Evolutionary conservation across 2,113 vertebrate species (phyloP), one percentile per base, ranked within the genome.

Genomic region (Otocyon megalotis): DNA sequence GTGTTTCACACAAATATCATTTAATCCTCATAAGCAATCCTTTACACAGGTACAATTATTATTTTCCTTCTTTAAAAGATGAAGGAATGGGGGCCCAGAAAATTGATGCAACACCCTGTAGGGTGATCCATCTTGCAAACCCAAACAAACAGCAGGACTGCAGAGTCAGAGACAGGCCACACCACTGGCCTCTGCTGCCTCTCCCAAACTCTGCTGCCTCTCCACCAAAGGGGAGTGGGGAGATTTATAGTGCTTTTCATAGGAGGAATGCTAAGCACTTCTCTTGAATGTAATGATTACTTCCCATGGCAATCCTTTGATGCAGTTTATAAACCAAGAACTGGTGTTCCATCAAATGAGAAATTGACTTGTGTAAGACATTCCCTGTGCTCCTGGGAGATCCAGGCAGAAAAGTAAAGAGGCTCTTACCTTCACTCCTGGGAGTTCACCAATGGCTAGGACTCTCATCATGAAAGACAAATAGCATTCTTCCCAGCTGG

Each of bases 401-500:
- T 65, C 20, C 8, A 3, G 80, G 84, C 63, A 67, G 79, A 92
- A 80, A 74, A 74, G 14, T 20, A 30, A 80, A 92, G 50, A 84
- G 82, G 74, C 87, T 77, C 58, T 81, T 53, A 80, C 62, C 82
- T 88, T 72, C 32, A 48, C 67, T 93, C 32, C 62, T 77, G 77
- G 93, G 85, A 92, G 50, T 76, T 90, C 43, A 83, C 60, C 81
- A 86, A 32, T 58, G 77, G 37, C 69, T 72, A 87, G 30, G 35
- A 26, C 20, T 94, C 92, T 87, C 80, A 65, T 95, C n/a, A 22
- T 53, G 32, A 86, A 95, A 93, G 71, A 84, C 87, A 96, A 91
- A 96, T 54, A 91, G 67, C 48, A 37, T 77, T 93, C 53, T 84
- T 97, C 80, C 93, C 50, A 92, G 94, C 60, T 62, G n/a, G n/a